phyloP scores from a whole-genome alignment of 1,140 invertebrate genomes.

The Neodiprion pinetum region DNA sequence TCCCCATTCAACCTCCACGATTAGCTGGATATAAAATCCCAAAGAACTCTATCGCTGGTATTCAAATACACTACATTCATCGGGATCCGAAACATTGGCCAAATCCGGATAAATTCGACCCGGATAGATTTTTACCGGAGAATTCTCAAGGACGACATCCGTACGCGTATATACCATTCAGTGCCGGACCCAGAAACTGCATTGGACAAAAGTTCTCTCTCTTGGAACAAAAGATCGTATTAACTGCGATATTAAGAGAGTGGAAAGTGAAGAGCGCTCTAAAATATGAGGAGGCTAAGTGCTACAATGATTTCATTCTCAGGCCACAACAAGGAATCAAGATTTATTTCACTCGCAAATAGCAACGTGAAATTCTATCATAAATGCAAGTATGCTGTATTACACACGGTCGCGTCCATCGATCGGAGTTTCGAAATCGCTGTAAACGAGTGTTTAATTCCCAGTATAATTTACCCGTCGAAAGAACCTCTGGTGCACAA shows the following conservation, averaged over 20 bases:
- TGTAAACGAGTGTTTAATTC: too few species aligned
- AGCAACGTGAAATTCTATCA: neutral
- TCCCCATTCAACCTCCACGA: neutral
- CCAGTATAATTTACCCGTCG: too few species aligned
- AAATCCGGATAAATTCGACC: constrained; percentile 69
- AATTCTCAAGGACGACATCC: constrained; percentile 52
- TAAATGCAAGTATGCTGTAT: too few species aligned
- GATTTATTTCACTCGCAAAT: constrained; percentile 31
- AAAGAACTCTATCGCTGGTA: constrained; percentile 57
- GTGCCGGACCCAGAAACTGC: constrained; percentile 68
- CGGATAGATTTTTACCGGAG: constrained; percentile 67
- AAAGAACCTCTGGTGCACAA: too few species aligned
- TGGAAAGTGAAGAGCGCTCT: constrained; percentile 61
- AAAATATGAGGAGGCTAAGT: constrained; percentile 42
- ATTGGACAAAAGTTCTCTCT: constrained; percentile 67
- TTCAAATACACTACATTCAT: constrained; percentile 67
- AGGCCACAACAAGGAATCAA: constrained; percentile 38
- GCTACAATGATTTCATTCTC: constrained; percentile 38
- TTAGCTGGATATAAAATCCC: constrained; percentile 36
- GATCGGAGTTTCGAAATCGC: too few species aligned
- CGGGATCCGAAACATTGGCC: constrained; percentile 63
- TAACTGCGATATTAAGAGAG: constrained; percentile 62
- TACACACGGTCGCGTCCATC: too few species aligned
- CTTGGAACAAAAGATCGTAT: constrained; percentile 65
- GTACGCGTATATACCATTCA: constrained; percentile 66